phyloP scores from a whole-genome alignment of 1,140 invertebrate species.

The Dendroctonus ponderosae region DNA sequence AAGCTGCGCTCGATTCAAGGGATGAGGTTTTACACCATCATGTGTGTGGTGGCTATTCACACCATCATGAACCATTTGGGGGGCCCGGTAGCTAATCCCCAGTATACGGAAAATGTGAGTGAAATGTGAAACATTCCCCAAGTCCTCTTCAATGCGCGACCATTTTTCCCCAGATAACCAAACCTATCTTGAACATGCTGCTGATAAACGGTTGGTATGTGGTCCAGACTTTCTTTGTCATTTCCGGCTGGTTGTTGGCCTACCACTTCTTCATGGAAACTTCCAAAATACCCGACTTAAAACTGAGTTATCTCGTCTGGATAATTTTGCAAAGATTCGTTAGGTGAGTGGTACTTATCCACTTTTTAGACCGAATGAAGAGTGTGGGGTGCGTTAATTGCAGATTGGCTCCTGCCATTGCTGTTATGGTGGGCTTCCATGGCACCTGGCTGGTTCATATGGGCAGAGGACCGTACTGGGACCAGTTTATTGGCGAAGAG shows the following conservation, averaged over 20 bases:
- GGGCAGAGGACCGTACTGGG: conserved; percentile 42
- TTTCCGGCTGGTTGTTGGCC: conserved; percentile 39
- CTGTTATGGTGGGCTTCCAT: conserved; percentile 38
- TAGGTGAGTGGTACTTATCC: conserved; percentile 22
- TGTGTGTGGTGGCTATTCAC: conserved; percentile 38
- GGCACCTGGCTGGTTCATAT: conserved; percentile 38
- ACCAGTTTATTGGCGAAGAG: conserved; percentile 40
- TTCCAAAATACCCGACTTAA: conserved; percentile 23
- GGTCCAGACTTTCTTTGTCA: conserved; percentile 41
- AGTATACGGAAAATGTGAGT: conserved; percentile 39
- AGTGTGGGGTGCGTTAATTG: conserved; percentile 7
- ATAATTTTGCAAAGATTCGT: conserved; percentile 38
- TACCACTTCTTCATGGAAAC: conserved; percentile 36
- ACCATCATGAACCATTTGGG: conserved; percentile 34
- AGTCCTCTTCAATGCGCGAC: not conserved
- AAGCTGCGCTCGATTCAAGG: conserved; percentile 39
- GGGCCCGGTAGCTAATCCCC: conserved; percentile 36
- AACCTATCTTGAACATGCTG: conserved; percentile 34
- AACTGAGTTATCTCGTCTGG: conserved; percentile 23
- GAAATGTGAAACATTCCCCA: not conserved
- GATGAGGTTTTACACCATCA: conserved; percentile 40
- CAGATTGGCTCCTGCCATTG: conserved; percentile 40
- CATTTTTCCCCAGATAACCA: conserved; percentile 34
- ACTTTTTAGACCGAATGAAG: not conserved
- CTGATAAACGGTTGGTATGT: conserved; percentile 36